Percentiles rank a stretch among this genome's conserved stretches.
phyloP scores from a whole-genome alignment of 2,888 invertebrate genomes.

The Eupithecia dodoneata region DNA sequence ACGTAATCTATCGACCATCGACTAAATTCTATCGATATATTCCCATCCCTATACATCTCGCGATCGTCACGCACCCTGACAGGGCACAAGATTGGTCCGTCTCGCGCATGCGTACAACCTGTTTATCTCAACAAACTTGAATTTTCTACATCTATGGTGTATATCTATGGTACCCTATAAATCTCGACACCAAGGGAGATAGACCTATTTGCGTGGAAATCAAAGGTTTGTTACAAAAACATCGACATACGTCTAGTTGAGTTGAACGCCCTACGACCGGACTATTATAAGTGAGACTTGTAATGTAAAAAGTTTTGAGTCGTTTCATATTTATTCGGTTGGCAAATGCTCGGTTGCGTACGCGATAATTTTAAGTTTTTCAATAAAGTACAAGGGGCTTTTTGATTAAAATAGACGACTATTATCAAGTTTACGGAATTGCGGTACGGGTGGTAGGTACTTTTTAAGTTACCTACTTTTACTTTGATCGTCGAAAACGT shows the following conservation, averaged over 20 bases:
- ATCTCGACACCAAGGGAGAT: conserved; percentile 54
- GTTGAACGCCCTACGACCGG: conserved; percentile 38
- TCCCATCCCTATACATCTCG: conserved; percentile 49
- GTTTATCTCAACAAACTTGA: conserved; percentile 73
- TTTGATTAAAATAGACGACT: conserved; percentile 23
- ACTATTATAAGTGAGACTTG: conserved; percentile 20
- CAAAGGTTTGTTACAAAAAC: conserved; percentile 59
- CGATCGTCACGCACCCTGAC: conserved; percentile 57
- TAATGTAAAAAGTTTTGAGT: conserved; percentile 31
- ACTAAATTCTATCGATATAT: conserved; percentile 47
- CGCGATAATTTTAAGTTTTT: conserved; percentile 28
- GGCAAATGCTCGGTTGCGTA: conserved; percentile 20
- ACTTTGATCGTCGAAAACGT: background rate
- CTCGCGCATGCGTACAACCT: conserved; percentile 68
- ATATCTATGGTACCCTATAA: conserved; percentile 55
- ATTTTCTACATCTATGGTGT: conserved; percentile 52
- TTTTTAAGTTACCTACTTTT: background rate
- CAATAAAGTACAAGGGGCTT: conserved; percentile 16
- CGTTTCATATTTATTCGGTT: conserved; percentile 31
- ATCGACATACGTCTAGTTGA: conserved; percentile 47
- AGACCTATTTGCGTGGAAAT: conserved; percentile 53
- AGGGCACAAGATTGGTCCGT: conserved; percentile 63
- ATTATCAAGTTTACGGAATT: background rate
- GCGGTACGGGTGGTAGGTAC: background rate
- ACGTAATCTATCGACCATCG: conserved; percentile 33